Conservation (phyloP, 2,888 invertebrate genomes). For the Meliscaeva auricollis region DNA sequence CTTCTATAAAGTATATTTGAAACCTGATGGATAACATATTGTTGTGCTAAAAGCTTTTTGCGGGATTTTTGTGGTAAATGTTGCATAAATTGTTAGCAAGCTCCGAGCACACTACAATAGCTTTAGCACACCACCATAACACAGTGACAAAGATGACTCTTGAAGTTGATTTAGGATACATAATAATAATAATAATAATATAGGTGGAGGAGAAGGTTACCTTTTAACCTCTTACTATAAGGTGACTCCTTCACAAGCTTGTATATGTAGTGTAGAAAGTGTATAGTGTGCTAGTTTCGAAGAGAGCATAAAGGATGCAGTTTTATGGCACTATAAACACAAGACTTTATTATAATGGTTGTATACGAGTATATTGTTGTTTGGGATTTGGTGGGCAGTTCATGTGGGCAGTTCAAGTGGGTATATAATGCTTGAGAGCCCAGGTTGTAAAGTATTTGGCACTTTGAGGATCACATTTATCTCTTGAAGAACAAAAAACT, state of each 20-base stretch:
- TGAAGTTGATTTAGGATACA: conserved; percentile 40
- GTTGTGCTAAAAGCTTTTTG: conserved; percentile 68
- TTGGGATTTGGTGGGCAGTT: background rate
- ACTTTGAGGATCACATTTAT: background rate
- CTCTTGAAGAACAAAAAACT: background rate
- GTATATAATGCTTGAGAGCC: background rate
- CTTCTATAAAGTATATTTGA: conserved; percentile 34
- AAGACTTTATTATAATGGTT: background rate
- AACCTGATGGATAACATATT: conserved; percentile 60
- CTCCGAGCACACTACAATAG: background rate
- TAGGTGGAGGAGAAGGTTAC: background rate
- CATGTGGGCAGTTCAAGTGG: conserved; percentile 19
- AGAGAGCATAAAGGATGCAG: background rate
- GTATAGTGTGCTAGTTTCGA: background rate
- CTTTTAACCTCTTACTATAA: conserved; percentile 11
- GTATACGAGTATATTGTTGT: background rate
- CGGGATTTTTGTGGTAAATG: conserved; percentile 67
- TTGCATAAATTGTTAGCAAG: conserved; percentile 41
- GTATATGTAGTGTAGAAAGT: background rate
- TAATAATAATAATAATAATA: background rate
- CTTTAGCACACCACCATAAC: background rate
- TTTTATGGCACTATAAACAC: conserved; percentile 9
- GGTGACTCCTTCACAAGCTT: background rate
- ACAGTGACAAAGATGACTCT: conserved; percentile 48
- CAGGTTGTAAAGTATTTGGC: background rate